Percentiles rank a stretch among this genome's conserved stretches.
Conservation (phyloP, 1,140 invertebrate species). For the Nomia melanderi region DNA sequence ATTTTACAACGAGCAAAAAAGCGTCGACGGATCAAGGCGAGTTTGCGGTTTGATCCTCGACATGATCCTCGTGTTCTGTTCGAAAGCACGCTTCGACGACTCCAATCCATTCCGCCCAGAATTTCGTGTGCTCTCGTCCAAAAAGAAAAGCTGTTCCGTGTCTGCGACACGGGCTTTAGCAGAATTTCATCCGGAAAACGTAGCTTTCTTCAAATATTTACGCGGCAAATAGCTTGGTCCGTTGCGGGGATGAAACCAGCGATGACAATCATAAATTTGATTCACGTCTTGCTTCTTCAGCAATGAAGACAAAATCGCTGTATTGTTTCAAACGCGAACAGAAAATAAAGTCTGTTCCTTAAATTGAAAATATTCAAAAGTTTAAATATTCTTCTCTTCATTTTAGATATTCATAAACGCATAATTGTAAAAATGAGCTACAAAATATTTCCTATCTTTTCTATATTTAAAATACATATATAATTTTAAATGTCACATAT, state of each 20-base stretch:
- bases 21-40: constrained; percentile 51
- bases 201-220: constrained; percentile 28
- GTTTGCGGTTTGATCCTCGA: constrained; percentile 63
- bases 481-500: no score
- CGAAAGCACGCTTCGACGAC: constrained; percentile 67
- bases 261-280: constrained; percentile 5
- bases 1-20: constrained; percentile 36
- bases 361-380: no score
- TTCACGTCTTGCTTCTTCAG: no score
- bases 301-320: neutral
- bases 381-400: no score
- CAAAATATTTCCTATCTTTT: no score
- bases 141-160: constrained; percentile 18
- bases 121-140: constrained; percentile 41
- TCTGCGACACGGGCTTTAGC: neutral
- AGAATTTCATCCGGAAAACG: neutral
- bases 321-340: no score
- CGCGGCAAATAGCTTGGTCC: neutral
- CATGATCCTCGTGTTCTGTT: constrained; percentile 66
- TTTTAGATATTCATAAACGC: no score
- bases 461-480: no score
- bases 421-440: no score
- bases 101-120: constrained; percentile 63
- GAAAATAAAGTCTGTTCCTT: no score
- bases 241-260: neutral